Conservation (phyloP, 1,140 invertebrate species). For the Ceratosolen fusciceps region DNA sequence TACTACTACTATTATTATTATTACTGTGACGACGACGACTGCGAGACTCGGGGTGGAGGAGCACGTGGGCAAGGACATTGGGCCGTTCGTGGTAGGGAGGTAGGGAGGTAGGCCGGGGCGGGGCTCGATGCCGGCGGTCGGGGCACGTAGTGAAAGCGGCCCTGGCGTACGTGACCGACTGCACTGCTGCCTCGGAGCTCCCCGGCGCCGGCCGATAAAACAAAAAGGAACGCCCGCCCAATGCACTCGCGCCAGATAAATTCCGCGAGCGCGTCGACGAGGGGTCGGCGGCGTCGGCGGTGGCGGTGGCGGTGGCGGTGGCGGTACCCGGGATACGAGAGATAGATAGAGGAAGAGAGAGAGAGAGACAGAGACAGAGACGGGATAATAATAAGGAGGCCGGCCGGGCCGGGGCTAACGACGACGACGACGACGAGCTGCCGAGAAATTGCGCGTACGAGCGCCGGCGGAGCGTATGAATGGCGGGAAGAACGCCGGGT, state of each 20-base stretch:
- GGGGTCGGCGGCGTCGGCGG: too few relatives aligned
- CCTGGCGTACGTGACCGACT: slow-evolving; percentile 63
- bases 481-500: not conserved
- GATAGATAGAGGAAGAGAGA: too few relatives aligned
- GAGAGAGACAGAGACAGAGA: too few relatives aligned
- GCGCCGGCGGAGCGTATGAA: not conserved
- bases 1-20: too few relatives aligned
- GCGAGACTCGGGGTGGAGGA: too few relatives aligned
- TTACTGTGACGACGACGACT: too few relatives aligned
- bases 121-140: not conserved
- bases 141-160: not conserved
- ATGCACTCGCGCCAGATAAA: not conserved
- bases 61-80: slow-evolving; percentile 8
- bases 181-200: slow-evolving; percentile 51
- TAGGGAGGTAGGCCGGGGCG: not conserved
- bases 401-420: too few relatives aligned
- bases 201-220: not conserved
- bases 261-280: not conserved
- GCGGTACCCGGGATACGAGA: not conserved
- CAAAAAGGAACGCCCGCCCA: not conserved
- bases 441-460: not conserved
- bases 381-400: too few relatives aligned
- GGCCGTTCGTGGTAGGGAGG: not conserved
- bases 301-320: too few relatives aligned
- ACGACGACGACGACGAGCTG: too few relatives aligned